These are phyloP conservation scores for Dendronephthya gigantea DNA, from an alignment of 64 coral and sea anemone genomes.

Conservation along the genomic window DNA sequence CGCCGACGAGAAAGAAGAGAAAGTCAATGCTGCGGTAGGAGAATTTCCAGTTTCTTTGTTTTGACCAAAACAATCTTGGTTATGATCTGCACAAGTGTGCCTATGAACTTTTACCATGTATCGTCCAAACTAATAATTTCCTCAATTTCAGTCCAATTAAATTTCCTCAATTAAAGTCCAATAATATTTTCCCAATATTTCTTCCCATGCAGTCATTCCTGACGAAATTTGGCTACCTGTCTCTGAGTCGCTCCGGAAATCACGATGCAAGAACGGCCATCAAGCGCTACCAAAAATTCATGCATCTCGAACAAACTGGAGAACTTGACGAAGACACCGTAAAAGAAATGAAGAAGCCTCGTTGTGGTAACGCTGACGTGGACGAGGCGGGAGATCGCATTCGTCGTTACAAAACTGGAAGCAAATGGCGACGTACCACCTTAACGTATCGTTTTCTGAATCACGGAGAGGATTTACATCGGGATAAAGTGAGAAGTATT, in stretches of 20 bases:
- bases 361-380: slow-evolving; percentile 62
- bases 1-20: too few relatives aligned
- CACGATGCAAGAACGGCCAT: slow-evolving; percentile 53
- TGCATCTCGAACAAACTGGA: slow-evolving; percentile 41
- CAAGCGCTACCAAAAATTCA: slow-evolving; percentile 49
- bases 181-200: too few relatives aligned
- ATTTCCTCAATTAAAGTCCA: too few relatives aligned
- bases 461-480: not conserved
- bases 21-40: too few relatives aligned
- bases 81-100: too few relatives aligned
- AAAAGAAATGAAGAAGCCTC: slow-evolving; percentile 62
- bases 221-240: not conserved
- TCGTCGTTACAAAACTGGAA: not conserved
- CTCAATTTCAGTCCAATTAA: too few relatives aligned
- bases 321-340: slow-evolving; percentile 47
- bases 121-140: too few relatives aligned
- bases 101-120: too few relatives aligned
- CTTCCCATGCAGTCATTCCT: not conserved
- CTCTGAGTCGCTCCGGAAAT: slow-evolving; percentile 43
- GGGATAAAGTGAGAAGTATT: not conserved
- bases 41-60: too few relatives aligned
- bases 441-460: not conserved
- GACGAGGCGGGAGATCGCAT: slow-evolving; percentile 30
- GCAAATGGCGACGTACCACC: not conserved
- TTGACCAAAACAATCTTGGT: too few relatives aligned